These are phyloP conservation scores for Eilema depressum DNA, from an alignment of 2,888 invertebrate genomes.

Conservation along the genomic window DNA sequence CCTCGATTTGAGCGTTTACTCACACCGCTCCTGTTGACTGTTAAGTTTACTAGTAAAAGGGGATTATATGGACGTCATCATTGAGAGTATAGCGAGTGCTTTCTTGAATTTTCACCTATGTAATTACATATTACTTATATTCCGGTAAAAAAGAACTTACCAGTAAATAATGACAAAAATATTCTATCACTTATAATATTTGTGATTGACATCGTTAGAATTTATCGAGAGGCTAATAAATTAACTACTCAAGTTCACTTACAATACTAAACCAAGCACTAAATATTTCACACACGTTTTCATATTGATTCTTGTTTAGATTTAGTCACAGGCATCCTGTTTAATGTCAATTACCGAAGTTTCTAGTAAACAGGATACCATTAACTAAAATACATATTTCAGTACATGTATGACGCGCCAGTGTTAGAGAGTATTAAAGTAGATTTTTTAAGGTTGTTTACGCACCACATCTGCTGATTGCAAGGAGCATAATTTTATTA, in stretches of 20 bases:
- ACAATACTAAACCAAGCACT: background rate
- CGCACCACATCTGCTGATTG: too few species aligned
- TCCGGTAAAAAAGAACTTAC: background rate
- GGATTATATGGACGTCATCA: too few species aligned
- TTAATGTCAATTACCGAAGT: background rate
- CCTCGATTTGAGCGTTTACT: too few species aligned
- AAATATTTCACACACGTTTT: background rate
- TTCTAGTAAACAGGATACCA: conserved; percentile 11
- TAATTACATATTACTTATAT: background rate
- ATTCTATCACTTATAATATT: conserved; percentile 8
- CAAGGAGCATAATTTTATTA: too few species aligned
- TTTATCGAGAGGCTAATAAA: background rate
- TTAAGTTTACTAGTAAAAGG: too few species aligned
- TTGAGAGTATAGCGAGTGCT: too few species aligned
- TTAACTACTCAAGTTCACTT: background rate
- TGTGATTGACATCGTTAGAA: background rate
- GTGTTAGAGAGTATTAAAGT: background rate
- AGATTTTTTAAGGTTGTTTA: too few species aligned
- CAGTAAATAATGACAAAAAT: conserved; percentile 5
- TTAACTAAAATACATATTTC: background rate
- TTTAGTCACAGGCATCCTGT: conserved; percentile 4
- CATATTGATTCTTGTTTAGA: conserved; percentile 10
- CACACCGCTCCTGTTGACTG: too few species aligned
- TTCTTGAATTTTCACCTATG: too few species aligned
- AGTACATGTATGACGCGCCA: background rate